Percentiles rank a stretch among this genome's conserved stretches.
phyloP scores from a whole-genome alignment of 2,113 vertebrate genomes.

The Alouatta palliata region DNA sequence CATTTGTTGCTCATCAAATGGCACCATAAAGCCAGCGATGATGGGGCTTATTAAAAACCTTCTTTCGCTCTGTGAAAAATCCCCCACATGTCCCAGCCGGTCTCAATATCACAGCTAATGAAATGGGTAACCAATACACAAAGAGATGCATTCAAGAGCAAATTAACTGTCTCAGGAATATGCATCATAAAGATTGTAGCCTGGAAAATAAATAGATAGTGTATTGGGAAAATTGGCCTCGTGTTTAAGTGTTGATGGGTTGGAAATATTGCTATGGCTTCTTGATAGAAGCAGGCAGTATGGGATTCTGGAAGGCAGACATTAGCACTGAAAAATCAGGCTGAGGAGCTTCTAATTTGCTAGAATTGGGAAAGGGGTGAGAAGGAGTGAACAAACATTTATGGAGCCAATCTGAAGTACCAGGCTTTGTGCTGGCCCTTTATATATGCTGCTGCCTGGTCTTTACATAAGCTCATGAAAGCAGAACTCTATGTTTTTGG shows the following conservation, averaged over 20 bases:
- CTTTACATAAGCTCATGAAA: background rate
- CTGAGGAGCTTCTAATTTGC: background rate
- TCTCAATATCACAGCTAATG: slow-evolving; percentile 76
- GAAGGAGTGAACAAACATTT: background rate
- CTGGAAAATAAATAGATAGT: slow-evolving; percentile 71
- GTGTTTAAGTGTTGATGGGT: slow-evolving; percentile 66
- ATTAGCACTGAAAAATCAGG: slow-evolving; percentile 11
- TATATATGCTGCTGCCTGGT: background rate
- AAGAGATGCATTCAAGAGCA: slow-evolving; percentile 75
- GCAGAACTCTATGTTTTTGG: background rate
- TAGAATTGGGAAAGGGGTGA: background rate
- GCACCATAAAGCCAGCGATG: slow-evolving; percentile 81
- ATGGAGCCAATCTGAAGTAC: background rate
- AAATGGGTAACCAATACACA: slow-evolving; percentile 79
- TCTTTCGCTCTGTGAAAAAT: slow-evolving; percentile 78
- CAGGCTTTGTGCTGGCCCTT: background rate
- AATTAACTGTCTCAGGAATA: slow-evolving; percentile 78
- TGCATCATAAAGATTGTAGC: slow-evolving; percentile 70
- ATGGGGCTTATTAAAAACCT: slow-evolving; percentile 84
- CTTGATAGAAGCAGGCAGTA: slow-evolving; percentile 37
- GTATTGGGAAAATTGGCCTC: slow-evolving; percentile 70
- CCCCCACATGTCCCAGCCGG: slow-evolving; percentile 63
- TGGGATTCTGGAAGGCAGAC: slow-evolving; percentile 41
- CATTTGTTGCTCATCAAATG: slow-evolving; percentile 85
- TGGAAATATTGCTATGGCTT: slow-evolving; percentile 62